Percentiles rank a stretch among this genome's conserved stretches.
Evolutionary conservation across 1,140 invertebrate species (phyloP).

Genomic region (Lasaia peninsularis): DNA sequence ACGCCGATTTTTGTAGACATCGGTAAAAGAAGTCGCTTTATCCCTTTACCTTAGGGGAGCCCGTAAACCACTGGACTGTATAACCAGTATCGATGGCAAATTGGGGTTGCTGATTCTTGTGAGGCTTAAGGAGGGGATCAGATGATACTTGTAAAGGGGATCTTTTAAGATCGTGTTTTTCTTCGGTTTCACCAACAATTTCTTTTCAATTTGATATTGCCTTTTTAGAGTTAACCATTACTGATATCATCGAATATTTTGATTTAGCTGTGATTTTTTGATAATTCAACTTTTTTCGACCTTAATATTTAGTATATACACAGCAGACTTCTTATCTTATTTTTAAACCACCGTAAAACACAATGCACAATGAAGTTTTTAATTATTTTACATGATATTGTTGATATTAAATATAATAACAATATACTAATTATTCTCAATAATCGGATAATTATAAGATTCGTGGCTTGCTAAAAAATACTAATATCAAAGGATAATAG

Average conservation of each 20-base stretch:
- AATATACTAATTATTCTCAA: too few relatives aligned
- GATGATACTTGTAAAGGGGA: conserved; percentile 36
- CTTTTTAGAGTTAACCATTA: conserved; percentile 8
- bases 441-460: too few relatives aligned
- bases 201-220: conserved; percentile 11
- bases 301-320: neutral
- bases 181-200: conserved; percentile 11
- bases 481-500: too few relatives aligned
- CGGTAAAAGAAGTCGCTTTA: conserved; percentile 63
- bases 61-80: conserved; percentile 45
- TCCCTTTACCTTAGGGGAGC: conserved; percentile 49
- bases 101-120: conserved; percentile 48
- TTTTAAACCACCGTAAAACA: too few relatives aligned
- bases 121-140: conserved; percentile 36
- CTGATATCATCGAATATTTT: neutral
- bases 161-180: conserved; percentile 35
- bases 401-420: too few relatives aligned
- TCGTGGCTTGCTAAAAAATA: too few relatives aligned
- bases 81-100: conserved; percentile 67
- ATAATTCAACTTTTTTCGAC: neutral
- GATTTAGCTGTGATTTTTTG: neutral
- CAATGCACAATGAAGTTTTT: too few relatives aligned
- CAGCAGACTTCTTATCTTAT: too few relatives aligned
- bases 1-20: conserved; percentile 61
- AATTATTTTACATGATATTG: too few relatives aligned